phyloP scores from a whole-genome alignment of 2,797 vertebrate genomes.

The Kryptolebias ocellatus region DNA sequence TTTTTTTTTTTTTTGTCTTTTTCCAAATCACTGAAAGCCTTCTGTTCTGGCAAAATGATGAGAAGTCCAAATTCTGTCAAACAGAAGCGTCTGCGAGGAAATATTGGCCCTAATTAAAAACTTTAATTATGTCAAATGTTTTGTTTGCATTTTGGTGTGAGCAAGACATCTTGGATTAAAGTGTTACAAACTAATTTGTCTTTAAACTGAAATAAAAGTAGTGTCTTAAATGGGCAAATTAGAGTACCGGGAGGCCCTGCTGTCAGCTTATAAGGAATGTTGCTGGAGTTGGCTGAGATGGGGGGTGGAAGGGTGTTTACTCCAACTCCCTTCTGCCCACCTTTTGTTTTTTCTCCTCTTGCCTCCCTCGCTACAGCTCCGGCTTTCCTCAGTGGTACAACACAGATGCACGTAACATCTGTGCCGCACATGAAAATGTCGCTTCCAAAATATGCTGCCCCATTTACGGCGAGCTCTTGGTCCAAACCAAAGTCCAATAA shows the following conservation, averaged over 20 bases:
- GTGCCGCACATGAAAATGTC: slow-evolving; percentile 70
- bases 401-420: slow-evolving; percentile 73
- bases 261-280: slow-evolving; percentile 38
- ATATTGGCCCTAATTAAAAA: no score
- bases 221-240: background rate
- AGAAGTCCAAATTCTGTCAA: no score
- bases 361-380: slow-evolving; percentile 46
- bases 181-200: background rate
- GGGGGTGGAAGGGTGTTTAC: background rate
- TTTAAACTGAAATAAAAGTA: background rate
- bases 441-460: slow-evolving; percentile 67
- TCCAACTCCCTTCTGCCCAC: slow-evolving; percentile 17
- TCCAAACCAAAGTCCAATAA: slow-evolving; percentile 3
- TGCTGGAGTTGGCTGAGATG: slow-evolving; percentile 20
- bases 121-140: background rate
- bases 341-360: slow-evolving; percentile 8
- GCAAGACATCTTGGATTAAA: no score
- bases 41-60: no score
- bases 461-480: slow-evolving; percentile 23
- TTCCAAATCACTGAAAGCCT: no score
- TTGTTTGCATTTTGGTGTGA: background rate
- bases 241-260: slow-evolving; percentile 2
- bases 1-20: no score
- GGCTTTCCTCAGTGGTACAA: slow-evolving; percentile 38
- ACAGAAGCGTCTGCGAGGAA: no score